These are phyloP conservation scores for Cephonodes hylas DNA, from an alignment of 2,888 invertebrate species.

Conservation along the genomic window DNA sequence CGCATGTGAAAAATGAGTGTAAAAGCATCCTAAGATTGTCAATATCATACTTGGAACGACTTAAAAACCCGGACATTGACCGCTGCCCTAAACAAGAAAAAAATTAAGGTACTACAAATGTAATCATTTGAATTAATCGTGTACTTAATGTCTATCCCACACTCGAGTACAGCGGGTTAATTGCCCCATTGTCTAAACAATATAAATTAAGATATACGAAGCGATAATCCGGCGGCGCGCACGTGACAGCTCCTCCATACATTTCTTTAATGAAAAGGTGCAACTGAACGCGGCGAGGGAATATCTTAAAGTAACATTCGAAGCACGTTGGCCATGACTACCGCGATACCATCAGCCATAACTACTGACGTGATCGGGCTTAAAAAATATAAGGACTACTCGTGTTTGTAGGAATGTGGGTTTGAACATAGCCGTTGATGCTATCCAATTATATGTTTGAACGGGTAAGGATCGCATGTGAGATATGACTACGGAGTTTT, in stretches of 20 bases:
- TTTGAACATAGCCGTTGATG: not conserved
- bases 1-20: too few species aligned
- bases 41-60: not conserved
- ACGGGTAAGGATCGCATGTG: not conserved
- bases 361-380: constrained; percentile 4
- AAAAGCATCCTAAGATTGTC: not conserved
- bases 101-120: too few species aligned
- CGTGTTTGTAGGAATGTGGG: not conserved
- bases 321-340: constrained; percentile 9
- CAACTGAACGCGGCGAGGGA: constrained; percentile 17
- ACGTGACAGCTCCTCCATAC: constrained; percentile 34
- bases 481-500: not conserved
- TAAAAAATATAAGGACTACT: constrained; percentile 5
- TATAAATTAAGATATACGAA: constrained; percentile 36
- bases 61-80: not conserved
- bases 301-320: constrained; percentile 9
- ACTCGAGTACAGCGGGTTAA: constrained; percentile 37
- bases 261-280: constrained; percentile 44
- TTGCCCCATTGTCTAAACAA: constrained; percentile 42
- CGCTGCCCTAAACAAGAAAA: not conserved
- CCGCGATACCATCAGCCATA: constrained; percentile 8
- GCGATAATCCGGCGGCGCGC: constrained; percentile 27
- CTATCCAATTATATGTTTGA: not conserved
- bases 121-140: not conserved
- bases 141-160: constrained; percentile 34